Base-by-base conservation (phyloP, 2,888 invertebrate genomes). In the Heliconius cydno region DNA sequence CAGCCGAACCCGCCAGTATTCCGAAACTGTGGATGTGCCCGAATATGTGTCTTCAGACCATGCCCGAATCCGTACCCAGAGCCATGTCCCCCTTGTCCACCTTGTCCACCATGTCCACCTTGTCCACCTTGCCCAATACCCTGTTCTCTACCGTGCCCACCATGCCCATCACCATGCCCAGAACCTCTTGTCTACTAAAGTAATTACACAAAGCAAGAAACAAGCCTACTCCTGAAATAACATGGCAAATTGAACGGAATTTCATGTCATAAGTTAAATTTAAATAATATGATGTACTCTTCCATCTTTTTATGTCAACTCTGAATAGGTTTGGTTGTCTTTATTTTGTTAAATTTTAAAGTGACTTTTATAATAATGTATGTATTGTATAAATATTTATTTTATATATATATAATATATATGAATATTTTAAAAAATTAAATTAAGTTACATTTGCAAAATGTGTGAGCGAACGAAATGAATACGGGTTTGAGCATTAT, bases 381-480 rank as follows among this genome's bases (percentile, higher is more conserved):
- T 34, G 7, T 60, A 22, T 52, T 72, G 10, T 57, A 73, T 57
- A 41, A 15, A 25, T 25, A 19, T 9, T 15, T 60, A 60, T 60
- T 22, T 60, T 63, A 63, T 25, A 12, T 65, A 13, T 25, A 13
- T 65, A 13, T 25, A 25, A 74, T 86, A 84, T 84, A 85, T 85
- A 72, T 30, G 13, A 30, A 5, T 34, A 65, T 65, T 66, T 65
- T 1, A 57, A 22, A 65, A 30, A 86, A 87, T 1, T 34, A 34
- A 34, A 7, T 34, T 72, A 87, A 86, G 86, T 86, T 88, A 88
- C 86, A 85, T 91, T 92, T 92, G 91, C 89, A 88, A 87, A 83
- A 86, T 87, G 81, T 88, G 82, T 87, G 87, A 86, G 80, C 82
- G 85, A 88, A 88, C 84, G 84, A 89, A 79, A 91, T 91, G 92